A percentile compares a stretch with the other conserved stretches of the same genome.
These are phyloP conservation scores for Erinaceus europaeus DNA, from an alignment of 2,113 vertebrate genomes.

Conservation along the genomic window DNA sequence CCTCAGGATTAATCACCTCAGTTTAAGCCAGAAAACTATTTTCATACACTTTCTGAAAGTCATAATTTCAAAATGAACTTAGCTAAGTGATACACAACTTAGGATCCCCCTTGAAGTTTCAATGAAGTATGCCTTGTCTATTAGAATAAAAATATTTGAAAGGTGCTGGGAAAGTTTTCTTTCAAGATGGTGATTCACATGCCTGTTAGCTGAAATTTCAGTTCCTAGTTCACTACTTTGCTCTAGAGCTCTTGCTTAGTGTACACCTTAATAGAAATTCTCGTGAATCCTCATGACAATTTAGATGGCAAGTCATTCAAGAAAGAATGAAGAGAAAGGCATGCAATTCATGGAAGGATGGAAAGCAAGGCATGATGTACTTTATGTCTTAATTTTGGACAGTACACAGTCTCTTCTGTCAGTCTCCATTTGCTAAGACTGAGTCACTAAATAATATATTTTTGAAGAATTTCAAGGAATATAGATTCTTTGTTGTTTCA, in stretches of 20 bases:
- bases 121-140: neutral
- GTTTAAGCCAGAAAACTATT: neutral
- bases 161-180: neutral
- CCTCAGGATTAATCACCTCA: neutral
- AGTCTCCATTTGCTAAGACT: neutral
- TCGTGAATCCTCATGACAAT: neutral
- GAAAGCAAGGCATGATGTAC: neutral
- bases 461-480: neutral
- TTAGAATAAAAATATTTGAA: neutral
- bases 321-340: neutral
- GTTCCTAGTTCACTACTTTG: neutral
- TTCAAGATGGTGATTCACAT: neutral
- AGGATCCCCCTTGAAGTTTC: neutral
- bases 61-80: neutral
- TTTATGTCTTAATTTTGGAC: neutral
- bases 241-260: neutral
- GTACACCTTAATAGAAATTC: neutral
- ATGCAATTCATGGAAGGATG: neutral
- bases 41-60: neutral
- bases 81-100: neutral
- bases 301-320: neutral
- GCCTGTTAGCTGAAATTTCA: neutral
- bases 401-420: neutral
- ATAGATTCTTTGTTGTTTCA: neutral
- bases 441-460: neutral